Conservation (phyloP, 1,140 invertebrate genomes). For the Pachypsylla venusta region DNA sequence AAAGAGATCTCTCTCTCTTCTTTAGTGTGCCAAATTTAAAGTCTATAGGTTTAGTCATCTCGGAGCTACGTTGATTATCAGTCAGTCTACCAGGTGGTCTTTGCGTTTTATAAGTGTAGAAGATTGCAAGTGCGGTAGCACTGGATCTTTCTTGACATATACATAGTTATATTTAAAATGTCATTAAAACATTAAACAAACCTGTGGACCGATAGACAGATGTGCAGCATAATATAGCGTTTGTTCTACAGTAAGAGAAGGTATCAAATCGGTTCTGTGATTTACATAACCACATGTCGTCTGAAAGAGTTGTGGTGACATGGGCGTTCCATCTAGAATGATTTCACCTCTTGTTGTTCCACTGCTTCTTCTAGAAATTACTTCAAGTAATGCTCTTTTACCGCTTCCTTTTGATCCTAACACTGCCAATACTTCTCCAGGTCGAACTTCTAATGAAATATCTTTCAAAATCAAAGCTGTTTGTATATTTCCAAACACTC, state of each 20-base stretch:
- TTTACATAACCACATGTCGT: constrained; percentile 72
- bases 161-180: too few relatives aligned
- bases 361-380: constrained; percentile 61
- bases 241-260: constrained; percentile 70
- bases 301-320: constrained; percentile 65
- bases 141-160: too few relatives aligned
- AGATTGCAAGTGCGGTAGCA: too few relatives aligned
- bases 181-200: too few relatives aligned
- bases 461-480: constrained; percentile 77
- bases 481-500: constrained; percentile 57
- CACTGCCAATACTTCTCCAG: constrained; percentile 80
- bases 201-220: constrained; percentile 41
- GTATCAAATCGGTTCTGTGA: constrained; percentile 62
- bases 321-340: constrained; percentile 62
- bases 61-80: too few relatives aligned
- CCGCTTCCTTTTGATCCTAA: constrained; percentile 86
- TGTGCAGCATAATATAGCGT: constrained; percentile 63
- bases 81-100: too few relatives aligned
- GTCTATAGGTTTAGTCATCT: too few relatives aligned
- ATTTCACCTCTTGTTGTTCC: constrained; percentile 67
- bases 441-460: constrained; percentile 74
- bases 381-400: constrained; percentile 75
- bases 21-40: too few relatives aligned
- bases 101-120: too few relatives aligned
- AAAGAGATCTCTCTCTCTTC: too few relatives aligned